Base-by-base conservation (phyloP, 2,888 invertebrate species). In the Coleophora deauratella region DNA sequence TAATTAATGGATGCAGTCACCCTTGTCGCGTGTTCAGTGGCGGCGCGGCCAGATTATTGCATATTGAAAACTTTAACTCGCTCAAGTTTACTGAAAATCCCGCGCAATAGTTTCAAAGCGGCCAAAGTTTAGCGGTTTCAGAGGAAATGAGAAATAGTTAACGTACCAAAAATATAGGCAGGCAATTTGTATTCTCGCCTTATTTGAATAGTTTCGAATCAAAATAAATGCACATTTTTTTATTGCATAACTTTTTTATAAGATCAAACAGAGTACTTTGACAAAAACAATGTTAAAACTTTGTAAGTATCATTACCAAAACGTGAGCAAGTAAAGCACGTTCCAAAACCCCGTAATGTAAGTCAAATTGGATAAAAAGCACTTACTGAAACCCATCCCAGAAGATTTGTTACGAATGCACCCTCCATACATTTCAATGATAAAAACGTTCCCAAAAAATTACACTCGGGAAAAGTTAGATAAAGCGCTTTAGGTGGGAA, bases 401-500 rank as follows among this genome's bases (percentile, higher is more conserved):
- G 7, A 12, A 39, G 21, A 13, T 39, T 35, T 35, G 15, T 14
- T 40, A 34, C 15, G 33, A 42, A 42, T 38, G 42, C 38, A 38
- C 42, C 42, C 35, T 11, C 14, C 40, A 15, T 33, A 41, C 41
- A 33, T 41, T 41, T 41, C 43, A 51, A 50, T 51, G 47, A 51
- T 52, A 51, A 50, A 49, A 45, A 38, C 49, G 39, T 41, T 46
- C 42, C 9, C 33, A 36, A 42, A 48, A 50, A 50, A 40, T 43
- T 47, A 38, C 43, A 45, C 50, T 56, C 50, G 45, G 45, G 41
- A 41, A 53, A 55, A 55, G 55, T 61, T 38, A 47, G 52, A 54
- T 57, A 59, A 58, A 59, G 46, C 49, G 50, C 47, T 55, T 57
- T 55, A 50, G 41, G 50, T 49, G 46, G 50, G 44, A 49, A 53